These are phyloP conservation scores for Salvator merianae DNA, from an alignment of 2,113 vertebrate genomes.

Conservation along the genomic window DNA sequence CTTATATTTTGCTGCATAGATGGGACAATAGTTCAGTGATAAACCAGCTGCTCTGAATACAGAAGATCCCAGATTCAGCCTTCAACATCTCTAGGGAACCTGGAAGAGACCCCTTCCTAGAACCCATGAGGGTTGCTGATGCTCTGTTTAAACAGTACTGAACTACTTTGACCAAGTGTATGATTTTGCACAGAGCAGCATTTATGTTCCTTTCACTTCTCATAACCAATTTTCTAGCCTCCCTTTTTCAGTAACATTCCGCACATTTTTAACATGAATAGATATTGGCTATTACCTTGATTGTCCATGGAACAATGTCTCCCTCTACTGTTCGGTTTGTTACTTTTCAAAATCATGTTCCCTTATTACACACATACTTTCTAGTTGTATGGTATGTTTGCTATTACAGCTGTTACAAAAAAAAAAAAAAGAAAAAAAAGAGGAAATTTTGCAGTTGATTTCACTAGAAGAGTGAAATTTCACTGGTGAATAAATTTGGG, in stretches of 20 bases:
- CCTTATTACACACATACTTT: background rate
- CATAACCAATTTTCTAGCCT: background rate
- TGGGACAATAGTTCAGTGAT: too few relatives aligned
- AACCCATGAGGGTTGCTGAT: too few relatives aligned
- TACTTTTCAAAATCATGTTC: background rate
- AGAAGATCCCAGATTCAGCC: too few relatives aligned
- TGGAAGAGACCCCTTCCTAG: too few relatives aligned
- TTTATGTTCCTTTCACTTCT: background rate
- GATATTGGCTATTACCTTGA: background rate
- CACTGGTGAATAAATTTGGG: conserved; percentile 13
- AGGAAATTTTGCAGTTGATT: background rate
- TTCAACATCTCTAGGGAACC: too few relatives aligned
- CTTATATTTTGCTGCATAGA: too few relatives aligned
- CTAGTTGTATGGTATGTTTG: background rate
- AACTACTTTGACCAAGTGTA: too few relatives aligned
- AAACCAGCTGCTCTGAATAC: too few relatives aligned
- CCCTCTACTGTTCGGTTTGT: background rate
- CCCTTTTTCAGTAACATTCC: too few relatives aligned
- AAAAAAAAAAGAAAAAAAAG: accelerated
- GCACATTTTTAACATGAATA: background rate
- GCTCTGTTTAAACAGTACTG: too few relatives aligned
- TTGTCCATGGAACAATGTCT: conserved; percentile 3
- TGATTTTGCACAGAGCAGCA: too few relatives aligned
- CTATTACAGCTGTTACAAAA: background rate
- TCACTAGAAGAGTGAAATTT: conserved; percentile 4